phyloP scores from a whole-genome alignment of 2,113 vertebrate genomes.

The Dromas ardeola region DNA sequence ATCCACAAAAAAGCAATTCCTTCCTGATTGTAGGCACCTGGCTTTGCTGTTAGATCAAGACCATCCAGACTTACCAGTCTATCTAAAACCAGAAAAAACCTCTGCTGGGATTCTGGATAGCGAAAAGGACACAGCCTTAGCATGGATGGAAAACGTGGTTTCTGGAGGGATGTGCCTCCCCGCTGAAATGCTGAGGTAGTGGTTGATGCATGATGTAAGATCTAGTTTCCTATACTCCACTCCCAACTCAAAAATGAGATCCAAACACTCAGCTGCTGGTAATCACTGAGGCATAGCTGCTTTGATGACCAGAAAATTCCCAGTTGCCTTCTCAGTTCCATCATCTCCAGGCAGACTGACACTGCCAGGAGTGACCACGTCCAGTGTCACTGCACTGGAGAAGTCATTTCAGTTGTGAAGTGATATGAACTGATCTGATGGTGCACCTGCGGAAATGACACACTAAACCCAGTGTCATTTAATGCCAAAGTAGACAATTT shows the following conservation, averaged over 20 bases:
- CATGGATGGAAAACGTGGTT: not conserved
- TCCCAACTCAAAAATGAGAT: not conserved
- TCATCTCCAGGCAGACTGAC: not conserved
- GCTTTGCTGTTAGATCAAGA: not conserved
- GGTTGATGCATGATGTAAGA: not conserved
- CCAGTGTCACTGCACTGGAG: not conserved
- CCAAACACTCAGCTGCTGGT: not conserved
- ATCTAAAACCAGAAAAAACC: not conserved
- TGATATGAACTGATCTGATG: not conserved
- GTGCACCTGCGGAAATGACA: not conserved
- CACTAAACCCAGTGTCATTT: not conserved
- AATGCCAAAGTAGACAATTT: not conserved
- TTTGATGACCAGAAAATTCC: not conserved
- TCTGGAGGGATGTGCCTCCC: not conserved
- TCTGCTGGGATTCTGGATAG: not conserved
- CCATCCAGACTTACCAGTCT: not conserved
- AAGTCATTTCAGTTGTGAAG: not conserved
- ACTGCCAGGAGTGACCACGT: not conserved
- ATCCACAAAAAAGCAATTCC: not conserved
- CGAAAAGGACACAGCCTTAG: not conserved
- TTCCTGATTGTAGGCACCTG: not conserved
- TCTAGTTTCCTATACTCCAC: not conserved
- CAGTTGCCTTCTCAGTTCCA: not conserved
- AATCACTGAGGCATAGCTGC: not conserved
- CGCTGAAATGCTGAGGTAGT: not conserved